Base-by-base conservation (phyloP, 2,888 invertebrate genomes). In the Catocala sponsa region DNA sequence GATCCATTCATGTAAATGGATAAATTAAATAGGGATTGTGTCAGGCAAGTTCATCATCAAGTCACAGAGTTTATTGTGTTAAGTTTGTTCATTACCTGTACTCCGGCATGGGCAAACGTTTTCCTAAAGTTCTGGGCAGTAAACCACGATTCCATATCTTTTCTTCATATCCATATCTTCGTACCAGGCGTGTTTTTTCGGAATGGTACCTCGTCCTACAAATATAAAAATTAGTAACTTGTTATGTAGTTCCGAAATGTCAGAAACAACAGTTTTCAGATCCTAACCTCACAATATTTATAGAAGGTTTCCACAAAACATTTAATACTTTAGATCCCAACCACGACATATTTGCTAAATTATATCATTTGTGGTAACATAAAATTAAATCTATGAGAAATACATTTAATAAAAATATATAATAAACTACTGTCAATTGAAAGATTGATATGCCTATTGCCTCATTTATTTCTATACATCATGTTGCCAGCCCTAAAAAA, bases 101-200 rank as follows among this genome's bases (percentile, higher is more conserved):
- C 43, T 95, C 91, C 0, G 97, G 97, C 83, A 97, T 95, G 0
- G 96, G 96, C 5, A 96, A 83, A 59, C 90, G 88, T 41, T 86
- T 94, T 2, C 95, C 95, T 62, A 95, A 92, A 44, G 94, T 81
- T 78, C 97, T 96, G 0, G 98, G 98, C 58, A 98, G 88, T 33
- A 96, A 78, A 0, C 98, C 98, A 63, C 93, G 92, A 77, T 95
- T 94, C 77, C 96, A 92, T 50, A 98, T 90, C 67, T 91, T 92
- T 50, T 98, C 97, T 67, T 95, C 84, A 78, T 97, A 97, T 1
- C 98, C 98, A 83, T 96, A 95, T 75, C 97, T 95, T 59, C 96
- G 95, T 4, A 97, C 80, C 10, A 96, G 77, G 2, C 96, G 96
- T 2, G 96, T 75, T 91, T 95, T 95, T 63, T 96, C 95, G 59